Conservation (phyloP, 2,113 vertebrate genomes). For the Reinhardtius hippoglossoides region DNA sequence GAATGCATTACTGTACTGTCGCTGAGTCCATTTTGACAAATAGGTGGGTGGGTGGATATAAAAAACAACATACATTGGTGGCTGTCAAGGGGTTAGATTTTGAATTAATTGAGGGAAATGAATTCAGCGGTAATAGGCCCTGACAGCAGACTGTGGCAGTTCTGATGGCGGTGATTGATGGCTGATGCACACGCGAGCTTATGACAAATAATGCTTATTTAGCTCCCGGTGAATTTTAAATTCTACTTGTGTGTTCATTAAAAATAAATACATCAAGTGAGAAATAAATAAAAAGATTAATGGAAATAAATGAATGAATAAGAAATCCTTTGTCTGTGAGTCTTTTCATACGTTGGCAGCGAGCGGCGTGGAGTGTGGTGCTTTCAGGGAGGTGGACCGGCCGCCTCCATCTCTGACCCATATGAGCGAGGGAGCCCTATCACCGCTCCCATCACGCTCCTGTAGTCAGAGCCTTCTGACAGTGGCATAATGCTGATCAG, state of each 20-base stretch:
- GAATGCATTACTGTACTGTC: slow-evolving; percentile 85
- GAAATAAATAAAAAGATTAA: slow-evolving; percentile 40
- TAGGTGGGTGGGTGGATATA: slow-evolving; percentile 82
- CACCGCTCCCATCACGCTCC: slow-evolving; percentile 71
- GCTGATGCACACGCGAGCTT: slow-evolving; percentile 78
- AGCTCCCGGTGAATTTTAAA: slow-evolving; percentile 68
- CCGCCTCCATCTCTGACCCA: slow-evolving; percentile 56
- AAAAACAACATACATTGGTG: slow-evolving; percentile 79
- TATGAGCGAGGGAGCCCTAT: slow-evolving; percentile 67
- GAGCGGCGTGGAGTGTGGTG: not conserved
- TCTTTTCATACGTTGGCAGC: not conserved
- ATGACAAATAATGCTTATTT: slow-evolving; percentile 79
- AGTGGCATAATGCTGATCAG: slow-evolving; percentile 81
- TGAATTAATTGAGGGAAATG: slow-evolving; percentile 87
- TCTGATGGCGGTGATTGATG: slow-evolving; percentile 84
- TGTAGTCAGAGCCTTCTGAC: slow-evolving; percentile 72
- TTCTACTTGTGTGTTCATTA: slow-evolving; percentile 67
- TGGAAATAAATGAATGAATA: slow-evolving; percentile 33
- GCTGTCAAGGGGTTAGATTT: slow-evolving; percentile 82
- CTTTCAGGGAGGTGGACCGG: slow-evolving; percentile 42
- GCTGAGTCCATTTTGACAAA: slow-evolving; percentile 85
- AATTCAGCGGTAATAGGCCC: slow-evolving; percentile 84
- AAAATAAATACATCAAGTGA: slow-evolving; percentile 64
- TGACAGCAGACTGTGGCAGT: slow-evolving; percentile 82
- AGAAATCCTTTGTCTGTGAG: not conserved